These are phyloP conservation scores for Drosophila suboccidentalis DNA, from an alignment of 2,888 invertebrate genomes.

Conservation along the genomic window DNA sequence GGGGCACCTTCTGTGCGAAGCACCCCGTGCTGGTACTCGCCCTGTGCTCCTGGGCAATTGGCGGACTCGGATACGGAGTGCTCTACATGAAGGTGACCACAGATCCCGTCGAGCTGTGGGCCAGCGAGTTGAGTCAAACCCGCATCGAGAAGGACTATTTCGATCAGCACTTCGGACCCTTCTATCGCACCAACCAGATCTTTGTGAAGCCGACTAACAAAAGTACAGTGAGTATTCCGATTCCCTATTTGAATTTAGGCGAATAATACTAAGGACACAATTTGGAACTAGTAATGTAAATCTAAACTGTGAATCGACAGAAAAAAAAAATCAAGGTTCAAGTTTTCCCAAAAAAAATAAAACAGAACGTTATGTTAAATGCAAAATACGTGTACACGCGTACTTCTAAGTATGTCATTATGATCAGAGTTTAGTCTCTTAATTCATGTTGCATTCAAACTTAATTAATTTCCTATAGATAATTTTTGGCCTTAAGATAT, in stretches of 20 bases:
- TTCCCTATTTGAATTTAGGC: background rate
- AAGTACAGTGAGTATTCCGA: conserved; percentile 85
- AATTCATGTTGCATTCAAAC: no score
- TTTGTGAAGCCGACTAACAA: conserved; percentile 90
- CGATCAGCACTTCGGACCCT: conserved; percentile 94
- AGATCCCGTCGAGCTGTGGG: conserved; percentile 97
- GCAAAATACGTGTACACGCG: no score
- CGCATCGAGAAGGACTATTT: conserved; percentile 94
- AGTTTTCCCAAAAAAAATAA: no score
- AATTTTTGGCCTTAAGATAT: no score
- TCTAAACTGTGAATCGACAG: no score
- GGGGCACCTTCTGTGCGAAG: conserved; percentile 88
- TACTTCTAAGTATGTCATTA: no score
- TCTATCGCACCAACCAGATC: conserved; percentile 95
- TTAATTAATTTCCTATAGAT: no score
- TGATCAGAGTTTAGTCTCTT: no score
- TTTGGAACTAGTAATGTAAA: no score
- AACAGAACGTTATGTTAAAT: no score
- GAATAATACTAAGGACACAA: no score
- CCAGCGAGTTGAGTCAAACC: conserved; percentile 92
- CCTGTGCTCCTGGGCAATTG: conserved; percentile 88
- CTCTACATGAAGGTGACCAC: conserved; percentile 90
- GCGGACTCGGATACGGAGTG: conserved; percentile 89
- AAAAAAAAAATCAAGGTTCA: no score
- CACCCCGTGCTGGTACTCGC: conserved; percentile 89